These are phyloP conservation scores for Coptotermes formosanus DNA, from an alignment of 1,140 invertebrate genomes.

Conservation along the genomic window DNA sequence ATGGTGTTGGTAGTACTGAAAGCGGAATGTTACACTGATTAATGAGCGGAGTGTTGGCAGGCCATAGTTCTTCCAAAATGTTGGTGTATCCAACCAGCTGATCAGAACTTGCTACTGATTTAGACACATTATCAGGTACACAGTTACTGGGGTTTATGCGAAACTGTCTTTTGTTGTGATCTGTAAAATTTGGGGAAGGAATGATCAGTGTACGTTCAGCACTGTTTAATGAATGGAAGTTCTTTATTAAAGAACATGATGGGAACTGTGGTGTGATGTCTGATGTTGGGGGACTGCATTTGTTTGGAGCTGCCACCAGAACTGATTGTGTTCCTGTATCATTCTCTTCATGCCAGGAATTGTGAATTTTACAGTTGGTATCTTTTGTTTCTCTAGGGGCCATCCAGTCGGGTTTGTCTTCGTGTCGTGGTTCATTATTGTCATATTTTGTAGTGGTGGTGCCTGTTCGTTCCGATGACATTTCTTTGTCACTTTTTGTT, in stretches of 20 bases:
- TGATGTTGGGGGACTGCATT: neutral
- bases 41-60: neutral
- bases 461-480: neutral
- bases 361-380: conserved; percentile 8
- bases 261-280: neutral
- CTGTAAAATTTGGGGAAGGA: neutral
- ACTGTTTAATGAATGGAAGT: neutral
- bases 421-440: neutral
- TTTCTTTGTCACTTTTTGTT: neutral
- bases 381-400: neutral
- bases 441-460: neutral
- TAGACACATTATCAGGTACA: neutral
- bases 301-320: neutral
- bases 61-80: conserved; percentile 16
- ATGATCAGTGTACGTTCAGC: neutral
- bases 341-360: neutral
- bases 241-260: neutral
- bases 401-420: neutral
- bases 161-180: neutral
- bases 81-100: neutral
- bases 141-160: neutral
- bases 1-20: neutral
- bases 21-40: neutral
- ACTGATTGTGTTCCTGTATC: neutral
- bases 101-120: neutral